Base-by-base conservation (phyloP, 2,113 vertebrate species). In the Aptenodytes patagonicus region DNA sequence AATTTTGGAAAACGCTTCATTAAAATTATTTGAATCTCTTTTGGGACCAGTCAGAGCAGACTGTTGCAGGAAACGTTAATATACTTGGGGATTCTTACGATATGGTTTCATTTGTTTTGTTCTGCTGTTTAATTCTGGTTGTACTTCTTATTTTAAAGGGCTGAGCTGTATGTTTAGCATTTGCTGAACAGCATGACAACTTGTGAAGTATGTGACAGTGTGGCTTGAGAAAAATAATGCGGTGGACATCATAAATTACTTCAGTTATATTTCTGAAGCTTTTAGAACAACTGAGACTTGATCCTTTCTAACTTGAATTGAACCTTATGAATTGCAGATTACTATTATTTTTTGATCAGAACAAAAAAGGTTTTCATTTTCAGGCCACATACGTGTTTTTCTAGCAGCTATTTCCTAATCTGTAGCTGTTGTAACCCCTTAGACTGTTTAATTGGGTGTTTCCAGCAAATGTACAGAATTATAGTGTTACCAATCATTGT, bases 381-480 rank as follows among this genome's bases (percentile, higher is more conserved):
- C 75, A 70, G 83, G 70, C 28, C 44, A 51, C 10, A 9, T 32
- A 21, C 0, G 0, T 83, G 44, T 58, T 79, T 84, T 90, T 93
- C 60, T 83, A 77, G 64, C 32, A 94, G 71, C 64, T 94, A 20
- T 96, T 96, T 93, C 88, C 51, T 88, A 60, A 80, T 71, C 84
- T 81, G n/a, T 86, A 47, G 80, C 82, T 81, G 60, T 40, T 81
- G 60, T 96, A 91, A 83, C 79, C 90, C 49, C 60, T 69, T 32
- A 57, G 85, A 94, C 68, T 94, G 76, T 96, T 96, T 95, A 95
- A 96, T 95, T 94, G 82, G 66, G 61, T 86, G 55, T 86, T 97
- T 87, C 89, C 82, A 83, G 60, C 2, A 1, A 91, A 89, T 77
- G n/a, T 14, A 64, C 42, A n/a, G 78, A 86, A 95, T 88, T 96